A percentile compares a stretch with the other conserved stretches of the same genome.
Evolutionary conservation across 1,140 invertebrate genomes (phyloP).

Genomic region (Schlechtendalia chinensis): DNA sequence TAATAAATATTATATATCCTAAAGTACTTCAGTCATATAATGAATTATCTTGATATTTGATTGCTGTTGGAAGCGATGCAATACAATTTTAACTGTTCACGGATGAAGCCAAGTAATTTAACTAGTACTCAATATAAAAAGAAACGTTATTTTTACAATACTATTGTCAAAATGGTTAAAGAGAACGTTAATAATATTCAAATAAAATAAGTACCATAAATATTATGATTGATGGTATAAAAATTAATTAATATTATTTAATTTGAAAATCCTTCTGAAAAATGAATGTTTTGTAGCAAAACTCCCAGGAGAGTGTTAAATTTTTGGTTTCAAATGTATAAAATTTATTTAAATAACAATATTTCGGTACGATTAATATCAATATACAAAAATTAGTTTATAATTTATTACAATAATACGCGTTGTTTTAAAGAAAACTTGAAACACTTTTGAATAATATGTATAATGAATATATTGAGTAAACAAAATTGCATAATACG

Average conservation of each 20-base stretch:
- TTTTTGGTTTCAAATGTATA: neutral
- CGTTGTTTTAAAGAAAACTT: too few species aligned
- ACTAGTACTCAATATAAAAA: too few species aligned
- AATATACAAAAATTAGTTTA: neutral
- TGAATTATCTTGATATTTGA: neutral
- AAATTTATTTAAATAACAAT: neutral
- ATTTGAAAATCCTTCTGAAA: constrained; percentile 1
- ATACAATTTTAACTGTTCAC: too few species aligned
- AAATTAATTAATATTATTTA: constrained; percentile 23
- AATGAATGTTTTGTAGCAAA: constrained; percentile 24
- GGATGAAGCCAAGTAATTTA: too few species aligned
- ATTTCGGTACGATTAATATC: neutral
- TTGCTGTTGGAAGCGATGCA: neutral
- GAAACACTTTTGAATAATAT: too few species aligned
- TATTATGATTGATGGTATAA: constrained; percentile 6
- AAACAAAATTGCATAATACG: too few species aligned
- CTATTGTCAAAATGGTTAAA: too few species aligned
- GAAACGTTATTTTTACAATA: too few species aligned
- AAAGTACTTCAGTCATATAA: too few species aligned
- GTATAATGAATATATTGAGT: too few species aligned
- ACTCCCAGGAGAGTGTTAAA: neutral
- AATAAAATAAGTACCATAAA: neutral
- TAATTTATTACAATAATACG: too few species aligned
- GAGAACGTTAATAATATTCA: neutral
- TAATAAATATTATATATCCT: too few species aligned